phyloP scores from a whole-genome alignment of 2,113 vertebrate genomes.

The Dipodomys merriami region DNA sequence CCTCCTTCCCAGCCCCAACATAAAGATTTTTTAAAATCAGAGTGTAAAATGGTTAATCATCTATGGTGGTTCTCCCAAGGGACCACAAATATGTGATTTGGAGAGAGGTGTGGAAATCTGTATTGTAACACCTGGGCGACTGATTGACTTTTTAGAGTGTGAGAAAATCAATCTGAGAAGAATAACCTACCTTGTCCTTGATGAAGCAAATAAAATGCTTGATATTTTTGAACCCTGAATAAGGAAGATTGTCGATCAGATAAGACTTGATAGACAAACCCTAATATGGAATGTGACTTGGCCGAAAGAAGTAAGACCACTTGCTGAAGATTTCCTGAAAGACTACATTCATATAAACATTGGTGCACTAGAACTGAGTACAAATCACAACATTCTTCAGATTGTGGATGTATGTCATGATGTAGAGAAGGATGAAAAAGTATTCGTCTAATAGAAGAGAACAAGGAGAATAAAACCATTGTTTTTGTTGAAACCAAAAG shows the following conservation, averaged over 20 bases:
- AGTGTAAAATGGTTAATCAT: too few relatives aligned
- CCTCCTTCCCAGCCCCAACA: too few relatives aligned
- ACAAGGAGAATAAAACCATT: constrained; percentile 98
- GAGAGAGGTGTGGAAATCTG: constrained; percentile 91
- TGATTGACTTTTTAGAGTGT: constrained; percentile 96
- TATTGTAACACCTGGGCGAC: constrained; percentile 94
- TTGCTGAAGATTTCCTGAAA: constrained; percentile 96
- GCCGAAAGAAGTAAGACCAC: constrained; percentile 97
- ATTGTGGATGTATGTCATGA: constrained; percentile 89
- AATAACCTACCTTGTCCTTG: constrained; percentile 96
- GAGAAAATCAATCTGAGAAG: constrained; percentile 96
- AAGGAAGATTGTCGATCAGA: constrained; percentile 97
- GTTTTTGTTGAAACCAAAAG: constrained; percentile 98
- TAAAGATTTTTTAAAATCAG: too few relatives aligned
- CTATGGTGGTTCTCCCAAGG: too few relatives aligned
- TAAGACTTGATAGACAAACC: constrained; percentile 96
- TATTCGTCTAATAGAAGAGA: constrained; percentile 96
- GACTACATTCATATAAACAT: constrained; percentile 97
- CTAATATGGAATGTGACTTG: constrained; percentile 98
- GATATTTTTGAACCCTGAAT: constrained; percentile 96
- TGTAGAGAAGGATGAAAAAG: constrained; percentile 95
- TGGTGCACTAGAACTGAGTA: constrained; percentile 95
- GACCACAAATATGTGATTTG: too few relatives aligned
- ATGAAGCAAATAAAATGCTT: constrained; percentile 97
- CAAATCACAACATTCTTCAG: constrained; percentile 98